These are phyloP conservation scores for Strigamia crassipes DNA, from an alignment of 2,888 invertebrate genomes.

Conservation along the genomic window DNA sequence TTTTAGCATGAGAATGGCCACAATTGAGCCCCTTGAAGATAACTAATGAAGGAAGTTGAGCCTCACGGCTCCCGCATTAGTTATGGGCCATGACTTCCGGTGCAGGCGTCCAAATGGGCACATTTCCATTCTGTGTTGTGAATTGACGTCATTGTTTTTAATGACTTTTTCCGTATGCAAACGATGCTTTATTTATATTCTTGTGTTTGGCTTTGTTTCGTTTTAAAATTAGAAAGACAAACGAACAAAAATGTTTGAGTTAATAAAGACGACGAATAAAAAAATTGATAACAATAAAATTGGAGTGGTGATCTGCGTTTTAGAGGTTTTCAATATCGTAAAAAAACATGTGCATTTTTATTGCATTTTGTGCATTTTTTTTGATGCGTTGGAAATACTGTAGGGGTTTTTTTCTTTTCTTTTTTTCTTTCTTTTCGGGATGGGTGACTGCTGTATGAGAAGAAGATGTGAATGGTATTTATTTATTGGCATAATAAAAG, in stretches of 20 bases:
- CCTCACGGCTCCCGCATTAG: conserved; percentile 32
- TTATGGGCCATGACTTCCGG: conserved; percentile 32
- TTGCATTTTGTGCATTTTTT: conserved; percentile 31
- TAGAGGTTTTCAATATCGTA: conserved; percentile 23
- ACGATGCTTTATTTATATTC: conserved; percentile 33
- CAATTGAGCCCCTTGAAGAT: conserved; percentile 37
- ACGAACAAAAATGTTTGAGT: neutral
- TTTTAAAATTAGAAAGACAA: neutral
- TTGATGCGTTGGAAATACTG: conserved; percentile 4
- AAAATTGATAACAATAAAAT: conserved; percentile 19
- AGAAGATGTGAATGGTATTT: conserved; percentile 1
- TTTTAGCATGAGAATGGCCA: conserved; percentile 42
- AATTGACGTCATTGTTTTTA: conserved; percentile 37
- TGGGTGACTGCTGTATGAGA: neutral
- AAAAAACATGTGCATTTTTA: conserved; percentile 15
- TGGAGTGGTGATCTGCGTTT: neutral
- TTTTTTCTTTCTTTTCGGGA: neutral
- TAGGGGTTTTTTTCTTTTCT: neutral
- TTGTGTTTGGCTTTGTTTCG: conserved; percentile 5
- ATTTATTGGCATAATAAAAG: conserved; percentile 16
- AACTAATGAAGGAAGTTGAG: conserved; percentile 35
- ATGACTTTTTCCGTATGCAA: conserved; percentile 38
- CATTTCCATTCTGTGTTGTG: conserved; percentile 32
- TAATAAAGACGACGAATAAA: conserved; percentile 15
- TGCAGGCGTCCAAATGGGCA: conserved; percentile 40